Evolutionary conservation across 1,140 invertebrate species (phyloP).

Genomic region (Telenomus remus): DNA sequence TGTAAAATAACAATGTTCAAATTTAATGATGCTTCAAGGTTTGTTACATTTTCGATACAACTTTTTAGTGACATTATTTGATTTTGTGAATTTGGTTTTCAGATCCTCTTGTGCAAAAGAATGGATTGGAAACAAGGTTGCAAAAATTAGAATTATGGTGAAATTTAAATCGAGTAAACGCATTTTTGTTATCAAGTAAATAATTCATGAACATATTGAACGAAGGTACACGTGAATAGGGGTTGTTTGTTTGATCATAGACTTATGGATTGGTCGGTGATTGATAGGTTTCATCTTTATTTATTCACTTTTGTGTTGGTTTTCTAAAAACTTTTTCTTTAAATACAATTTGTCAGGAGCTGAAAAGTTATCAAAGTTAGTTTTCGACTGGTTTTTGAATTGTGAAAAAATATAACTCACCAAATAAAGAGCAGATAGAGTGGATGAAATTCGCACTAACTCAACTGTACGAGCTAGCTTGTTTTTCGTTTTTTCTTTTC

Average conservation of each 20-base stretch:
- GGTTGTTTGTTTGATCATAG: constrained; percentile 44
- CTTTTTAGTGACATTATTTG: too few species aligned
- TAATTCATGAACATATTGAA: constrained; percentile 47
- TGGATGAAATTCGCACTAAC: constrained; percentile 26
- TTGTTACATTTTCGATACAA: too few species aligned
- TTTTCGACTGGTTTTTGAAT: too few species aligned
- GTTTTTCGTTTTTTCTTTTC: constrained; percentile 32
- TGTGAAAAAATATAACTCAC: constrained; percentile 20
- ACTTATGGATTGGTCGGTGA: constrained; percentile 41
- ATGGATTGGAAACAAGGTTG: too few species aligned
- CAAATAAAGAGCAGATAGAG: constrained; percentile 16
- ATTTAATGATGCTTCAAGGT: too few species aligned
- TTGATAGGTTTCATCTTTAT: constrained; percentile 35
- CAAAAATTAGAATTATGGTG: too few species aligned
- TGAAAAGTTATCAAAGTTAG: too few species aligned
- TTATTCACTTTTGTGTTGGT: constrained; percentile 10
- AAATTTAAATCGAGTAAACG: constrained; percentile 23
- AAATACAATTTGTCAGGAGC: too few species aligned
- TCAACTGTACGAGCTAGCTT: constrained; percentile 29
- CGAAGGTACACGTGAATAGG: constrained; percentile 37
- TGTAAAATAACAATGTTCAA: too few species aligned
- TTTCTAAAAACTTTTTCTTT: background rate
- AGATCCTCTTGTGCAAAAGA: too few species aligned
- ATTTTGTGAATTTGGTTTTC: too few species aligned
- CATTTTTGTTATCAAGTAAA: constrained; percentile 44